These are phyloP conservation scores for Hylomyscus alleni DNA, from an alignment of 2,797 vertebrate species.

Conservation along the genomic window DNA sequence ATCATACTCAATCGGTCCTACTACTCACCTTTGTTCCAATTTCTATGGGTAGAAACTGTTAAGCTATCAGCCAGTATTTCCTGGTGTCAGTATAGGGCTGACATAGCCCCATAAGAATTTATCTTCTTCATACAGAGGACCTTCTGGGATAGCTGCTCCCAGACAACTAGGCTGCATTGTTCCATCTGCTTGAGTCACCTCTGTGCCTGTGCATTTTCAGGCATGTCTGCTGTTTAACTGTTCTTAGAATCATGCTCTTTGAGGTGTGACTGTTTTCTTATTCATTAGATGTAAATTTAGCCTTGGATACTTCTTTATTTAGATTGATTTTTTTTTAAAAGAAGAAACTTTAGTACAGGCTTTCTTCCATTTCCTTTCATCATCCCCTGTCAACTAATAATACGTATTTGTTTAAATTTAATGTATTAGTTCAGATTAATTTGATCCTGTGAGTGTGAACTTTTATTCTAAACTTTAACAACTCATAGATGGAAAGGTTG, in stretches of 20 bases:
- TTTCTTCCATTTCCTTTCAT: background rate
- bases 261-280: background rate
- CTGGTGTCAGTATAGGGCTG: background rate
- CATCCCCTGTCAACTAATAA: background rate
- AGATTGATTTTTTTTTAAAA: background rate
- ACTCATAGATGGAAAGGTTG: slow-evolving; percentile 50
- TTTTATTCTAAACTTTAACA: background rate
- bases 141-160: background rate
- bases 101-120: background rate
- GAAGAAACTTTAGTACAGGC: background rate
- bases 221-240: background rate
- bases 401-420: background rate
- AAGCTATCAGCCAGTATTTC: background rate
- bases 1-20: background rate
- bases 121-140: background rate
- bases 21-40: background rate
- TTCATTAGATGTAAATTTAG: background rate
- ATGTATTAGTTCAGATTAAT: slow-evolving; percentile 50
- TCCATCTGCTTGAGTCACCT: background rate
- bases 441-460: slow-evolving; percentile 11
- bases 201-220: background rate
- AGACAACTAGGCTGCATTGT: background rate
- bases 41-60: background rate
- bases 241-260: background rate
- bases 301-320: background rate